Percentiles rank a stretch among this genome's conserved stretches.
phyloP scores from a whole-genome alignment of 2,113 vertebrate genomes.

The Salvelinus namaycush region DNA sequence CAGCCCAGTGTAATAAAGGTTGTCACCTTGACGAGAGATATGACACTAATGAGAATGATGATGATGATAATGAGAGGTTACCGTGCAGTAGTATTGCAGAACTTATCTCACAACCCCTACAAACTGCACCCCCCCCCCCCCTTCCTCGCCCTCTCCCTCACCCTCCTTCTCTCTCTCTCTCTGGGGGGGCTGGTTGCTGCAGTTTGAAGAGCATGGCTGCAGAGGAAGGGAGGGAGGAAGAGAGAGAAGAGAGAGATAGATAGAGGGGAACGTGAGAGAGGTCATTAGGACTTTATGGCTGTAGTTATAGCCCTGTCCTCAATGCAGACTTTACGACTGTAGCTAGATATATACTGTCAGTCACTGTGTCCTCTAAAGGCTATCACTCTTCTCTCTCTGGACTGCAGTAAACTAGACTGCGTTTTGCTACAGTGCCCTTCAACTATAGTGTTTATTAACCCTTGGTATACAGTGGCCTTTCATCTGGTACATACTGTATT shows the following conservation, averaged over 20 bases:
- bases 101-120: neutral
- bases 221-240: conserved; percentile 17
- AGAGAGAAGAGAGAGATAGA: conserved; percentile 16
- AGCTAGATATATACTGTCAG: neutral
- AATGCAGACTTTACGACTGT: conserved; percentile 57
- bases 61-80: conserved; percentile 14
- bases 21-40: neutral
- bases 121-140: neutral
- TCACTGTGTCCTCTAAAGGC: conserved; percentile 9
- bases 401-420: conserved; percentile 55
- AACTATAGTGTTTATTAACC: neutral
- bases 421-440: neutral
- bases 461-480: neutral
- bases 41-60: neutral
- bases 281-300: conserved; percentile 59
- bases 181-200: conserved; percentile 40
- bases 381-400: conserved; percentile 23
- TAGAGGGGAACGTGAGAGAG: conserved; percentile 1
- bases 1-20: neutral
- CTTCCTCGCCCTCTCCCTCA: neutral
- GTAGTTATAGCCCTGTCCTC: conserved; percentile 44
- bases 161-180: neutral
- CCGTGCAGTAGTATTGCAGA: neutral
- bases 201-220: conserved; percentile 43
- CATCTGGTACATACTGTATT: neutral